Evolutionary conservation across 2,113 vertebrate genomes (phyloP).

Genomic region (Podarcis raffonei): DNA sequence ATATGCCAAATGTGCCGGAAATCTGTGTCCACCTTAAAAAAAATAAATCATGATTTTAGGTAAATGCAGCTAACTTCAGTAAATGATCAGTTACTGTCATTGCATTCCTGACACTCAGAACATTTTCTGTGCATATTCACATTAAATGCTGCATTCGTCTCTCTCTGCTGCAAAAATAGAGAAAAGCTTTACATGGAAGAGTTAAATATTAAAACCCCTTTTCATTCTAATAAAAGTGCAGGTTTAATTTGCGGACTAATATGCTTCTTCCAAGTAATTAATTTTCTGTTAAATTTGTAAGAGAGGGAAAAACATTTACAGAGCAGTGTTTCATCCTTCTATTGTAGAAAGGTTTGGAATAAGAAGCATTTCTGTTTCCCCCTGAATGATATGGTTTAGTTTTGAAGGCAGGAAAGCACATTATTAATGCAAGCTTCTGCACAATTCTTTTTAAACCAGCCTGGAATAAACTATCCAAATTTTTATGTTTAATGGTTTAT

Average conservation of each 20-base stretch:
- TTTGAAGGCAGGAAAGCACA: constrained; percentile 47
- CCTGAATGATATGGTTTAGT: constrained; percentile 52
- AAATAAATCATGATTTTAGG: neutral
- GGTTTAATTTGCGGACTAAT: neutral
- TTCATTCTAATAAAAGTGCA: neutral
- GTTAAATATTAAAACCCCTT: neutral
- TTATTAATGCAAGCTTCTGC: neutral
- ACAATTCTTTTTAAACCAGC: neutral
- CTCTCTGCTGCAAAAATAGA: neutral
- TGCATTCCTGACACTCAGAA: neutral
- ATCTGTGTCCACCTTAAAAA: neutral
- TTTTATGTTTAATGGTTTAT: no score
- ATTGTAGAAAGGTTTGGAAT: constrained; percentile 34
- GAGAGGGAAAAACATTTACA: neutral
- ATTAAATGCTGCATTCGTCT: rapidly evolving
- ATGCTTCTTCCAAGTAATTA: neutral
- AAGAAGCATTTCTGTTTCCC: constrained; percentile 25
- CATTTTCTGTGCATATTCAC: neutral
- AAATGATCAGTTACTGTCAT: rapidly evolving
- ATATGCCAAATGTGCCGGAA: neutral
- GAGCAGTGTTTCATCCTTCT: neutral
- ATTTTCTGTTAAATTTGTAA: neutral
- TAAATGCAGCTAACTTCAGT: neutral
- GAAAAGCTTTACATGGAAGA: neutral
- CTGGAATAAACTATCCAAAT: neutral